Evolutionary conservation across 2,113 vertebrate genomes (phyloP).

Genomic region (Muntiacus reevesi): DNA sequence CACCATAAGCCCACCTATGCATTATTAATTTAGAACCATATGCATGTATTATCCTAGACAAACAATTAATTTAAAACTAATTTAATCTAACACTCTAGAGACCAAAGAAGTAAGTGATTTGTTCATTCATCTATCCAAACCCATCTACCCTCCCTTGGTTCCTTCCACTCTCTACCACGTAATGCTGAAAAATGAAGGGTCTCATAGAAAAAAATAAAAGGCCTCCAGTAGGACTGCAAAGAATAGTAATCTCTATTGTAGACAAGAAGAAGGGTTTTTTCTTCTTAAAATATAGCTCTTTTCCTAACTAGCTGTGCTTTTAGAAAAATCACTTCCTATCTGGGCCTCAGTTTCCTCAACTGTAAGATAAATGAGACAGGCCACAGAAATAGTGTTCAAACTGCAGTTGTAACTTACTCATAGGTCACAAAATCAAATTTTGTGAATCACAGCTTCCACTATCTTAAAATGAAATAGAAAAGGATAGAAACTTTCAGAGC

Average conservation of each 20-base stretch:
- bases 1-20: background rate
- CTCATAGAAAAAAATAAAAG: background rate
- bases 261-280: background rate
- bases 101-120: background rate
- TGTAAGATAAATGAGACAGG: background rate
- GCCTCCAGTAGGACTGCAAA: background rate
- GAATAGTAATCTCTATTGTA: background rate
- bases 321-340: background rate
- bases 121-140: background rate
- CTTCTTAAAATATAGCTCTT: background rate
- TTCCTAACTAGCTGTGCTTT: background rate
- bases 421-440: background rate
- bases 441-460: background rate
- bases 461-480: background rate
- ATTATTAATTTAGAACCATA: conserved; percentile 9
- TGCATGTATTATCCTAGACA: background rate
- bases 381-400: background rate
- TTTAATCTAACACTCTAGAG: conserved; percentile 9
- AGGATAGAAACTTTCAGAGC: background rate
- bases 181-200: background rate
- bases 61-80: conserved; percentile 14
- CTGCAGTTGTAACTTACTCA: background rate
- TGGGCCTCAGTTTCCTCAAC: background rate
- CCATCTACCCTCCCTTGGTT: background rate
- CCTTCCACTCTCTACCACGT: background rate